Conservation (phyloP, 2,113 vertebrate species). For the Microcebus griseorufus region DNA sequence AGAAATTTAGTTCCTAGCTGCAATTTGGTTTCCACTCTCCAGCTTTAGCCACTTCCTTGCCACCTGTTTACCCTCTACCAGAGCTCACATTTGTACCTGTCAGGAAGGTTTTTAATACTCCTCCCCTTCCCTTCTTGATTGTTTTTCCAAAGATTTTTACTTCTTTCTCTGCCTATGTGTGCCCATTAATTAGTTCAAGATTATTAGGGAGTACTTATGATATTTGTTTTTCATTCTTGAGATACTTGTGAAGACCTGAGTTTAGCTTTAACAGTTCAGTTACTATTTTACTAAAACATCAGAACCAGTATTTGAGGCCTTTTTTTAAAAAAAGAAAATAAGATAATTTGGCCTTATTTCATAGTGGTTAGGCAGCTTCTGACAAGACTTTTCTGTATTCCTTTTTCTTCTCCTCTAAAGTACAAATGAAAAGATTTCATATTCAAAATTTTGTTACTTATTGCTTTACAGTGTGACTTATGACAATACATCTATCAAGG, state of each 20-base stretch:
- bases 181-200: too few species aligned
- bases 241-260: background rate
- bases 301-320: background rate
- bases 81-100: too few species aligned
- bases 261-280: background rate
- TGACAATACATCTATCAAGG: conserved; percentile 75
- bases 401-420: conserved; percentile 17
- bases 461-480: conserved; percentile 70
- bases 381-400: background rate
- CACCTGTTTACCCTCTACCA: too few species aligned
- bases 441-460: conserved; percentile 74
- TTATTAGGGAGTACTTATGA: too few species aligned
- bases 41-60: too few species aligned
- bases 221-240: too few species aligned
- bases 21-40: too few species aligned
- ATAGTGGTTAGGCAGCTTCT: conserved; percentile 17
- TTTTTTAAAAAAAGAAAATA: conserved; percentile 26
- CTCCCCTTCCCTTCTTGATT: too few species aligned
- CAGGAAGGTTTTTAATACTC: too few species aligned
- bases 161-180: too few species aligned
- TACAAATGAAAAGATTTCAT: conserved; percentile 57
- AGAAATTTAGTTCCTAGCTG: too few species aligned
- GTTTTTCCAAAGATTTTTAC: too few species aligned
- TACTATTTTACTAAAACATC: background rate
- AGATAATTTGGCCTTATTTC: background rate